These are phyloP conservation scores for Mantis religiosa DNA, from an alignment of 2,888 invertebrate species.

Conservation along the genomic window DNA sequence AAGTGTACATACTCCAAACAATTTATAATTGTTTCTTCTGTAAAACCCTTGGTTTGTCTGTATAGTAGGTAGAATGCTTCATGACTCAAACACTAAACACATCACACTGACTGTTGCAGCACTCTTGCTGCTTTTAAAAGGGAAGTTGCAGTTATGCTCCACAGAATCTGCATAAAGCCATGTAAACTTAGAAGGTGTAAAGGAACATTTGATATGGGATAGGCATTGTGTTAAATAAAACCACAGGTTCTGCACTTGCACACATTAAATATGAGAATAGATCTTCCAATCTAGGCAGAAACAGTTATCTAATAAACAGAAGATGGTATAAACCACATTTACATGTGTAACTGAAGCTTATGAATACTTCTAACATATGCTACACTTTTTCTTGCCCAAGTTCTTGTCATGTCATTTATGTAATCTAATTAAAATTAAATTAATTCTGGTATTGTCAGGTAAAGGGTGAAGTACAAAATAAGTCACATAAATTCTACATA, in stretches of 20 bases:
- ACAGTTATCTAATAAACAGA: not conserved
- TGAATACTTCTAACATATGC: too few species aligned
- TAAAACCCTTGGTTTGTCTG: too few species aligned
- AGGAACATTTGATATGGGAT: not conserved
- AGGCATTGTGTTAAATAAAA: not conserved
- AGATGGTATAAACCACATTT: too few species aligned
- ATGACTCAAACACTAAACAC: not conserved
- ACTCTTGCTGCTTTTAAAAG: not conserved
- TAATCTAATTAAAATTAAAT: too few species aligned
- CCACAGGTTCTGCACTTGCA: not conserved
- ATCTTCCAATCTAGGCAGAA: not conserved
- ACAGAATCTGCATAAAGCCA: conserved; percentile 3
- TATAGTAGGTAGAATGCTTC: not conserved
- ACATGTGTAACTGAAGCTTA: too few species aligned
- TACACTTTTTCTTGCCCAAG: too few species aligned
- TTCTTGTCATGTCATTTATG: too few species aligned
- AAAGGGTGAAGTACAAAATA: too few species aligned
- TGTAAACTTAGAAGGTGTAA: conserved; percentile 8
- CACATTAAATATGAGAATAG: not conserved
- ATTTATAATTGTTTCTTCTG: too few species aligned
- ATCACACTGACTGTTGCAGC: not conserved
- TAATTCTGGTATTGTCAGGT: too few species aligned
- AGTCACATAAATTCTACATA: too few species aligned
- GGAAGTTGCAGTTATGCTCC: conserved; percentile 17
- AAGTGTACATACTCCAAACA: not conserved